Percentiles rank a stretch among this genome's conserved stretches.
Conservation (phyloP, 2,888 invertebrate species). For the Drosophila hamatofila region DNA sequence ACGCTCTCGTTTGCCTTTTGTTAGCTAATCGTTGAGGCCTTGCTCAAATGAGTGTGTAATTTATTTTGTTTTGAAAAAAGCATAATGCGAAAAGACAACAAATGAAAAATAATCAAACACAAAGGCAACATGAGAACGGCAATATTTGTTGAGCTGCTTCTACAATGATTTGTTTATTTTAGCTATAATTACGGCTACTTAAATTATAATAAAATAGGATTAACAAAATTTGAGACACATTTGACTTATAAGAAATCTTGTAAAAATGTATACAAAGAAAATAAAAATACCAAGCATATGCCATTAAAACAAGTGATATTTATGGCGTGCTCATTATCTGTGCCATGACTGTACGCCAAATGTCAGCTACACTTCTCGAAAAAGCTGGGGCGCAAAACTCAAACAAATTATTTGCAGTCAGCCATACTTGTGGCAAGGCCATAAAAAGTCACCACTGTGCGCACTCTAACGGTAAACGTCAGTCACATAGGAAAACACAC, state of each 20-base stretch:
- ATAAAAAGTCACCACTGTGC: constrained; percentile 77
- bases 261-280: neutral
- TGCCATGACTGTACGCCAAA: constrained; percentile 47
- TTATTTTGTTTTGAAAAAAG: constrained; percentile 13
- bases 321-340: neutral
- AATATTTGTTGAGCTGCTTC: neutral
- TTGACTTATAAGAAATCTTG: neutral
- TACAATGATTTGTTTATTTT: neutral
- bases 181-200: neutral
- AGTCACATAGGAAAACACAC: constrained; percentile 24
- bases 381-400: constrained; percentile 18
- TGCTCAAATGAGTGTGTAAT: constrained; percentile 25
- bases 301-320: neutral
- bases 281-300: neutral
- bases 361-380: constrained; percentile 44
- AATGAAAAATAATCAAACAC: neutral
- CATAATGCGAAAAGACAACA: neutral
- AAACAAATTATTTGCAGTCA: constrained; percentile 21
- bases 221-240: neutral
- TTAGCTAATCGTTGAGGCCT: constrained; percentile 35
- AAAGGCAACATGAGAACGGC: neutral
- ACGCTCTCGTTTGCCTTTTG: constrained; percentile 18
- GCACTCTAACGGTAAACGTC: constrained; percentile 56
- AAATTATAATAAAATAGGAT: neutral
- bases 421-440: constrained; percentile 9